phyloP scores from a whole-genome alignment of 53 echinoderm and acorn worm species.

The Stichopus horrens region DNA sequence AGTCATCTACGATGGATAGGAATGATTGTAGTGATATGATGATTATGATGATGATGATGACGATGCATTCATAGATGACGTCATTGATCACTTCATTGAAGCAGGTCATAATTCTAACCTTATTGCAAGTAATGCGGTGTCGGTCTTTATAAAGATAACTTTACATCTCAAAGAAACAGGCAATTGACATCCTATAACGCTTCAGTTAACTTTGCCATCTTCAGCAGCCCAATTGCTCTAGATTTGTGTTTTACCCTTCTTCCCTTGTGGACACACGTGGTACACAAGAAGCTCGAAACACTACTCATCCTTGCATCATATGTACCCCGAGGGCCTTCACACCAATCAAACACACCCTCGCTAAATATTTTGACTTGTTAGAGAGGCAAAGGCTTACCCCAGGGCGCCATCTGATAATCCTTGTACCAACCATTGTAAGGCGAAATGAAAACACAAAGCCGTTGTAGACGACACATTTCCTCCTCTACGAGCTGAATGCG shows the following conservation, averaged over 20 bases:
- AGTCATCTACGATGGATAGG: no score
- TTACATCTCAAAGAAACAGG: slow-evolving; percentile 2
- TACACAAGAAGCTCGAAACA: background rate
- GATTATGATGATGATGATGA: background rate
- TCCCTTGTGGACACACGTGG: slow-evolving; percentile 3
- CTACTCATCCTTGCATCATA: background rate
- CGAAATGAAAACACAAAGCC: background rate
- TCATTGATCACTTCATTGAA: background rate
- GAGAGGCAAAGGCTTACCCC: slow-evolving; percentile 12
- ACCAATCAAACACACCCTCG: slow-evolving; percentile 29
- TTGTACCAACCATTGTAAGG: background rate
- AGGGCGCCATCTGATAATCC: slow-evolving; percentile 18
- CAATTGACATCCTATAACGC: slow-evolving; percentile 17
- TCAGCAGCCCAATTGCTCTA: slow-evolving; percentile 12
- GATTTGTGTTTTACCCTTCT: background rate
- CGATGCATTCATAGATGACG: background rate
- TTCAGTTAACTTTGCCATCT: slow-evolving; percentile 18
- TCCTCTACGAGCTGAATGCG: background rate
- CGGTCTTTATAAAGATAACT: background rate
- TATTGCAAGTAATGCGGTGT: slow-evolving; percentile 18
- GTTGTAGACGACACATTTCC: slow-evolving; percentile 14
- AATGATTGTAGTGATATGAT: no score
- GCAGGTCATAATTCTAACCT: background rate
- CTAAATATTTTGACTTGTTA: slow-evolving; percentile 20
- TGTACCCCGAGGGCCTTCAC: slow-evolving; percentile 15